phyloP scores from a whole-genome alignment of 2,113 vertebrate genomes.

The Balaenoptera acutorostrata region DNA sequence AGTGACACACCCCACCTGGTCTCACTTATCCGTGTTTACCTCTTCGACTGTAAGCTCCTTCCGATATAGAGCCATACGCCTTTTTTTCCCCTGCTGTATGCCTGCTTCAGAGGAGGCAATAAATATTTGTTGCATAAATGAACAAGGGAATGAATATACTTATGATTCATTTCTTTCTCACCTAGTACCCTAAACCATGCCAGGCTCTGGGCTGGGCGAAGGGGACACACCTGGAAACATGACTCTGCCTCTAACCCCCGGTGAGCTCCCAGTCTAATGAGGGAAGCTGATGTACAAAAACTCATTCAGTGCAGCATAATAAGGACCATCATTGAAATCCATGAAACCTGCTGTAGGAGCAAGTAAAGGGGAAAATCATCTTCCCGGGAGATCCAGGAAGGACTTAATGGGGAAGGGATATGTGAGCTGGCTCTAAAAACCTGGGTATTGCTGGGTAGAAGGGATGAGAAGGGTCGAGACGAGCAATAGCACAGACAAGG shows the following conservation, averaged over 20 bases:
- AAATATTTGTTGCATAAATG: background rate
- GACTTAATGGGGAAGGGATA: background rate
- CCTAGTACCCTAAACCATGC: too few relatives aligned
- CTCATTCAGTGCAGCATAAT: background rate
- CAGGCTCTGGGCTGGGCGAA: background rate
- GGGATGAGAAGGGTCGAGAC: background rate
- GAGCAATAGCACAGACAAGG: background rate
- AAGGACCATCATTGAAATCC: background rate
- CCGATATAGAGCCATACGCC: background rate
- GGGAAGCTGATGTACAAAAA: background rate
- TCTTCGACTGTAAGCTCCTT: background rate
- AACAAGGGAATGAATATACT: background rate
- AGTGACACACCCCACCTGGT: too few relatives aligned
- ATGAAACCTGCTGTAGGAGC: background rate
- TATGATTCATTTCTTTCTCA: background rate
- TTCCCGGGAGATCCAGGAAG: background rate
- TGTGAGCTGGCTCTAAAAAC: background rate
- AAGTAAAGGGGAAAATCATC: background rate
- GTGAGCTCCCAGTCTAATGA: background rate
- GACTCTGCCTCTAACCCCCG: background rate
- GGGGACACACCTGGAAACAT: background rate
- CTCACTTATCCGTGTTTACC: rapidly evolving
- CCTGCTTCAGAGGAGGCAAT: background rate
- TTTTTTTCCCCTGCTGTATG: background rate
- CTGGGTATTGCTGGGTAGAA: background rate